Conservation (phyloP, 2,888 invertebrate species). For the Trissonchulus sp. region DNA sequence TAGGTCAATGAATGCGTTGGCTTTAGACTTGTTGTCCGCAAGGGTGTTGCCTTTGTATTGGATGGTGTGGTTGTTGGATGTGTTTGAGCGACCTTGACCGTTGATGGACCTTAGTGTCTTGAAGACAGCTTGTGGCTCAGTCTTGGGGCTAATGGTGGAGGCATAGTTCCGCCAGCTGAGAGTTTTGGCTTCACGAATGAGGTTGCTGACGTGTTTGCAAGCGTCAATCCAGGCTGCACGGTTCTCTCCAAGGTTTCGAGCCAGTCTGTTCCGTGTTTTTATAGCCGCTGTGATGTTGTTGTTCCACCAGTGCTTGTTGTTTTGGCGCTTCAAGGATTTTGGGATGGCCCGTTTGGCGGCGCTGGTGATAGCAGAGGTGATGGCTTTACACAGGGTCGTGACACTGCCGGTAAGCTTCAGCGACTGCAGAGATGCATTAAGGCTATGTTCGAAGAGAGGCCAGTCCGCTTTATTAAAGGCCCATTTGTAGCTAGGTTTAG, state of each 20-base stretch:
- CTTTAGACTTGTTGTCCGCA: background rate
- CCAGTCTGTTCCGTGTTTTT: background rate
- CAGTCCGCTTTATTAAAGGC: no score
- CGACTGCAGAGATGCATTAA: no score
- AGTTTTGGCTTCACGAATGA: background rate
- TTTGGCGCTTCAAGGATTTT: no score
- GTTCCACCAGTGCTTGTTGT: background rate
- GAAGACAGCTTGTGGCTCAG: background rate
- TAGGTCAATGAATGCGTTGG: background rate
- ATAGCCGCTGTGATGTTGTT: slow-evolving; percentile 4
- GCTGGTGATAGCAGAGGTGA: no score
- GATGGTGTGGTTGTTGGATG: background rate
- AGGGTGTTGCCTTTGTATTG: background rate
- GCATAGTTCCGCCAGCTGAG: no score
- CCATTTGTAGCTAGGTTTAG: no score
- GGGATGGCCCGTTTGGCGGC: no score
- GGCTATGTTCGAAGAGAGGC: no score
- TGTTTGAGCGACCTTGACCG: no score
- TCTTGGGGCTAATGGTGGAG: no score
- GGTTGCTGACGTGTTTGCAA: background rate
- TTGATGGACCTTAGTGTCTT: background rate
- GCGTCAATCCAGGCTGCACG: background rate
- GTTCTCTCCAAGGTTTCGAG: background rate
- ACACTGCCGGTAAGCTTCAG: no score
- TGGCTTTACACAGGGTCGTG: no score